Evolutionary conservation across 2,888 invertebrate genomes (phyloP).

Genomic region (Caenorhabditis auriculariae): DNA sequence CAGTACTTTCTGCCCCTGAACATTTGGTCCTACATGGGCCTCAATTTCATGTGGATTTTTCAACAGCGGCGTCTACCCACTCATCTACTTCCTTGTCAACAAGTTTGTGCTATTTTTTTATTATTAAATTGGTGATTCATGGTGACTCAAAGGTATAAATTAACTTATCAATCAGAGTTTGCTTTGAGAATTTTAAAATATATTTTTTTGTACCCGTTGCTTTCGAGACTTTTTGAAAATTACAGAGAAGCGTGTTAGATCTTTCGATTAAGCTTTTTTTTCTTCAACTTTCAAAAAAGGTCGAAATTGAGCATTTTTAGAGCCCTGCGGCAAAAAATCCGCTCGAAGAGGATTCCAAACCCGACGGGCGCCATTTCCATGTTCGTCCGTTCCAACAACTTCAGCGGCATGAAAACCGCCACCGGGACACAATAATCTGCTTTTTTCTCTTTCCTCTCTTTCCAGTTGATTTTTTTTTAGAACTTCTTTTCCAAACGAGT

Average conservation of each 20-base stretch:
- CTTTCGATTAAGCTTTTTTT: not conserved
- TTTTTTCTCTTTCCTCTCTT: too few relatives aligned
- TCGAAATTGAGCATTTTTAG: constrained; percentile 9
- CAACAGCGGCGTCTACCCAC: constrained; percentile 52
- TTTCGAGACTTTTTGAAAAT: not conserved
- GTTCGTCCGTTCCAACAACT: constrained; percentile 6
- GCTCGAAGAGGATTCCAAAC: constrained; percentile 10
- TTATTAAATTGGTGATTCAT: not conserved
- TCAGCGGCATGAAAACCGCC: constrained; percentile 17
- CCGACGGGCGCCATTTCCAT: constrained; percentile 10
- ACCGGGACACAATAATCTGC: constrained; percentile 9
- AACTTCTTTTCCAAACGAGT: too few relatives aligned
- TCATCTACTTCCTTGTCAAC: constrained; percentile 50
- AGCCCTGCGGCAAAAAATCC: constrained; percentile 25
- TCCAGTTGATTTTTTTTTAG: too few relatives aligned
- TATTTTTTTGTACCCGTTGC: not conserved
- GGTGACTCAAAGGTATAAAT: too few relatives aligned
- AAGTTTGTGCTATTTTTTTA: constrained; percentile 16
- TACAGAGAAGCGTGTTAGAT: not conserved
- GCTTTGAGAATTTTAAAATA: not conserved
- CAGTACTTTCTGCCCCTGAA: constrained; percentile 42
- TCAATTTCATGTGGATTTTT: constrained; percentile 59
- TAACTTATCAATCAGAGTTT: too few relatives aligned
- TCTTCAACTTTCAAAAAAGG: not conserved
- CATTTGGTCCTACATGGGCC: constrained; percentile 39